Percentiles rank a stretch among this genome's conserved stretches.
Evolutionary conservation across 1,140 invertebrate species (phyloP).

Genomic region (Mactra quadrangularis): DNA sequence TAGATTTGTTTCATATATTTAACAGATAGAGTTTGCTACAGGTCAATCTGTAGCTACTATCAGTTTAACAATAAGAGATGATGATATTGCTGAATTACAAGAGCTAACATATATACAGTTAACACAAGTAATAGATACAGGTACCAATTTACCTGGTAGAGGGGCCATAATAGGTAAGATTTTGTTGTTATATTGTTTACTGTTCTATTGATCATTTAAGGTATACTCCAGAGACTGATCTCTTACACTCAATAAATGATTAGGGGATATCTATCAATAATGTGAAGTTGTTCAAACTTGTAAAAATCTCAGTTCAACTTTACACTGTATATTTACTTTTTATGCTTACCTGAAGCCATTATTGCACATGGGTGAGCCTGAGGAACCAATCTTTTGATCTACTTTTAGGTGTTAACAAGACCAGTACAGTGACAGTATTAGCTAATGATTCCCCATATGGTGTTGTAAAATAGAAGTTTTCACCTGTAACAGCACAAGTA

Average conservation of each 20-base stretch:
- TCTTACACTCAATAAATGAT: too few species aligned
- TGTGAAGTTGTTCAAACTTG: too few species aligned
- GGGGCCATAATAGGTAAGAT: slow-evolving; percentile 77
- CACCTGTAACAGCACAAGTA: slow-evolving; percentile 65
- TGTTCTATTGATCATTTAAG: too few species aligned
- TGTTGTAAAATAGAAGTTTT: slow-evolving; percentile 79
- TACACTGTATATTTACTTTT: too few species aligned
- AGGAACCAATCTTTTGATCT: too few species aligned
- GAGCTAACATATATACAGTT: slow-evolving; percentile 76
- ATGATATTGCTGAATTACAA: slow-evolving; percentile 76
- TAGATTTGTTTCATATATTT: too few species aligned
- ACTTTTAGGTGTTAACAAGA: slow-evolving; percentile 68
- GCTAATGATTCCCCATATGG: slow-evolving; percentile 82
- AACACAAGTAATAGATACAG: slow-evolving; percentile 72
- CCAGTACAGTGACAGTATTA: slow-evolving; percentile 74
- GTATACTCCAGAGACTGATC: too few species aligned
- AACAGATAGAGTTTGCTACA: slow-evolving; percentile 80
- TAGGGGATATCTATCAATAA: too few species aligned
- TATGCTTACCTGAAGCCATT: too few species aligned
- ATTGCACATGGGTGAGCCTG: too few species aligned
- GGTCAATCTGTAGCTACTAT: slow-evolving; percentile 75
- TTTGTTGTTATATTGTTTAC: too few species aligned
- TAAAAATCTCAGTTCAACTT: too few species aligned
- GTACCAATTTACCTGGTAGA: slow-evolving; percentile 67
- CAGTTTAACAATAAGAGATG: slow-evolving; percentile 76